A percentile compares a stretch with the other conserved stretches of the same genome.
Evolutionary conservation across 2,797 vertebrate species (phyloP).

Genomic region (Hirundo rustica): DNA sequence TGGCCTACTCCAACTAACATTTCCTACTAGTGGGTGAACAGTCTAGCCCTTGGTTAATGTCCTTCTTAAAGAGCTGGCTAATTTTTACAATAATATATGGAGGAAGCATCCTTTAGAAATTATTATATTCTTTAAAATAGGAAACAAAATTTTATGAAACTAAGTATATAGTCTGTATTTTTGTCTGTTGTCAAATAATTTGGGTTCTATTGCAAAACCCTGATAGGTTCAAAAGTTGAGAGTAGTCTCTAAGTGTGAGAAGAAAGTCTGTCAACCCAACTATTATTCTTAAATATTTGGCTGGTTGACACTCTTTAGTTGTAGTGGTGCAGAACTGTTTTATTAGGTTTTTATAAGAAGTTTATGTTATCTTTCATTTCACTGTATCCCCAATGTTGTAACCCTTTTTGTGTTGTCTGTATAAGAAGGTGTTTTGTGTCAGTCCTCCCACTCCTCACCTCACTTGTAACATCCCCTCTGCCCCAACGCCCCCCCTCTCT

Average conservation of each 20-base stretch:
- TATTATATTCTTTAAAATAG: neutral
- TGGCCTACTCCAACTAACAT: neutral
- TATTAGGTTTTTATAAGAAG: too few species aligned
- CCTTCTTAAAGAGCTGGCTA: neutral
- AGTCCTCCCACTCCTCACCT: too few species aligned
- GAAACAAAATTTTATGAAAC: neutral
- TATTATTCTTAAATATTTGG: neutral
- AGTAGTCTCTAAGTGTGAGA: neutral
- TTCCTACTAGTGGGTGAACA: neutral
- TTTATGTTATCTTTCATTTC: too few species aligned
- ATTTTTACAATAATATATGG: neutral
- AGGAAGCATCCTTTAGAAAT: neutral
- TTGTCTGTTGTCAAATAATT: neutral
- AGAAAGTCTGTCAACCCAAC: neutral
- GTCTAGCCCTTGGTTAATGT: neutral
- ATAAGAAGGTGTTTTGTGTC: too few species aligned
- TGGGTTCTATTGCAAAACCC: neutral
- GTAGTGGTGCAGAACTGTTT: too few species aligned
- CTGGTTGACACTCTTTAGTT: neutral
- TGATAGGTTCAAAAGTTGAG: neutral
- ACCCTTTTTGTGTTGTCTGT: too few species aligned
- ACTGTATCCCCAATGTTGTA: too few species aligned
- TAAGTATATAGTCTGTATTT: neutral
- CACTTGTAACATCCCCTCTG: too few species aligned
- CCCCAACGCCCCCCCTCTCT: too few species aligned